Evolutionary conservation across 2,797 vertebrate species (phyloP).

Genomic region (Pempheris klunzingeri): DNA sequence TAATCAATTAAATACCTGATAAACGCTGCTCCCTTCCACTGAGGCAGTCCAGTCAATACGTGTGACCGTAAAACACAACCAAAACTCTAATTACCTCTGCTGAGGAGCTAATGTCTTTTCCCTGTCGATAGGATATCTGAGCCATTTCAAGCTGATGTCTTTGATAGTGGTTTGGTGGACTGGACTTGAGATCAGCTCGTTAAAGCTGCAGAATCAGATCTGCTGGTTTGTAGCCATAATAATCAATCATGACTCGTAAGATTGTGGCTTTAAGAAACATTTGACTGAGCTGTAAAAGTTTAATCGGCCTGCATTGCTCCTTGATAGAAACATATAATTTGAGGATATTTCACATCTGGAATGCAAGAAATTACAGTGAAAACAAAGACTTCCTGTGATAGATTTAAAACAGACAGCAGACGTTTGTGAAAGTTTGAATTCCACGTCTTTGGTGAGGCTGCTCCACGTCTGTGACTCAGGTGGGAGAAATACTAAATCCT

Average conservation of each 20-base stretch:
- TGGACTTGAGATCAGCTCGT: neutral
- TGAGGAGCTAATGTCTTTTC: neutral
- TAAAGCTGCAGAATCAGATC: neutral
- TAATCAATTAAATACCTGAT: conserved; percentile 27
- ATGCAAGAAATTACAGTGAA: neutral
- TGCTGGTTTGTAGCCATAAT: neutral
- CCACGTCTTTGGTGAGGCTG: no score
- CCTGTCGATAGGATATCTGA: neutral
- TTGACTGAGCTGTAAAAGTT: no score
- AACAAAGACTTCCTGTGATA: neutral
- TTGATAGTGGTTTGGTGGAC: neutral
- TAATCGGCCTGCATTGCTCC: no score
- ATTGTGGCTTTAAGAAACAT: neutral
- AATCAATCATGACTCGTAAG: neutral
- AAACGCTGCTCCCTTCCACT: neutral
- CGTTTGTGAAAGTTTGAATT: no score
- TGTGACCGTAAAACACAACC: conserved; percentile 13
- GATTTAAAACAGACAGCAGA: neutral
- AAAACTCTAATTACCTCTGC: conserved; percentile 16
- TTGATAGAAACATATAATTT: no score
- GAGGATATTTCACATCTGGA: no score
- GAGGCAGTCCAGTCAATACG: conserved; percentile 20
- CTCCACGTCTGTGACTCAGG: no score
- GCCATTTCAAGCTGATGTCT: neutral
- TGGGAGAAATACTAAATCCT: neutral